These are phyloP conservation scores for Oreochromis grahami DNA, from an alignment of 2,797 vertebrate genomes.

Conservation along the genomic window DNA sequence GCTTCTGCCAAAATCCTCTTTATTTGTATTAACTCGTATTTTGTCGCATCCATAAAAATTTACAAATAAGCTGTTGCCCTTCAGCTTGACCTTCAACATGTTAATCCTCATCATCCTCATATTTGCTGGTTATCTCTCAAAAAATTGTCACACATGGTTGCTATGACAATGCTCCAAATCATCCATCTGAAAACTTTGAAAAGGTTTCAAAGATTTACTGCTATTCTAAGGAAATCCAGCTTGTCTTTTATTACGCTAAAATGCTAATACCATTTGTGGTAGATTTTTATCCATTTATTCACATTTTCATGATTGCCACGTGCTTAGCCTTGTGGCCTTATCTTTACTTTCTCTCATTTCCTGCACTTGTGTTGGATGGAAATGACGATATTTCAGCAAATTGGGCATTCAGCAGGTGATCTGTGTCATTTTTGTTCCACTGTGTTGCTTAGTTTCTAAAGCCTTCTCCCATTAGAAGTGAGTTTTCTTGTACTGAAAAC, in stretches of 20 bases:
- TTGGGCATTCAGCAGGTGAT: background rate
- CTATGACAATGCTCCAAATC: background rate
- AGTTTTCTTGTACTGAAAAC: background rate
- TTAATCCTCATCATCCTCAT: background rate
- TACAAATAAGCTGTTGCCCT: background rate
- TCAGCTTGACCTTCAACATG: background rate
- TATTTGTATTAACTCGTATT: background rate
- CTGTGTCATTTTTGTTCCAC: background rate
- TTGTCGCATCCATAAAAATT: background rate
- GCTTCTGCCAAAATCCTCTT: background rate
- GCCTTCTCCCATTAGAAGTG: background rate
- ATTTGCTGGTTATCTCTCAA: background rate
- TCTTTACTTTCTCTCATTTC: background rate
- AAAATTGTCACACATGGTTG: background rate
- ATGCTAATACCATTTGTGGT: background rate
- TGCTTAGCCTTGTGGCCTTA: background rate
- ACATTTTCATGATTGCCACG: background rate
- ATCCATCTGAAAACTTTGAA: background rate
- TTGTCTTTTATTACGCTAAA: background rate
- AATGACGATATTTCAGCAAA: constrained; percentile 35
- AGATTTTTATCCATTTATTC: background rate
- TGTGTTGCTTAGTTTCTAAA: background rate
- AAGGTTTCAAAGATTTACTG: background rate
- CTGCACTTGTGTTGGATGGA: background rate
- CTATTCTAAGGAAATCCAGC: background rate